These are phyloP conservation scores for Triplophysa dalaica DNA, from an alignment of 2,113 vertebrate species.

Conservation along the genomic window DNA sequence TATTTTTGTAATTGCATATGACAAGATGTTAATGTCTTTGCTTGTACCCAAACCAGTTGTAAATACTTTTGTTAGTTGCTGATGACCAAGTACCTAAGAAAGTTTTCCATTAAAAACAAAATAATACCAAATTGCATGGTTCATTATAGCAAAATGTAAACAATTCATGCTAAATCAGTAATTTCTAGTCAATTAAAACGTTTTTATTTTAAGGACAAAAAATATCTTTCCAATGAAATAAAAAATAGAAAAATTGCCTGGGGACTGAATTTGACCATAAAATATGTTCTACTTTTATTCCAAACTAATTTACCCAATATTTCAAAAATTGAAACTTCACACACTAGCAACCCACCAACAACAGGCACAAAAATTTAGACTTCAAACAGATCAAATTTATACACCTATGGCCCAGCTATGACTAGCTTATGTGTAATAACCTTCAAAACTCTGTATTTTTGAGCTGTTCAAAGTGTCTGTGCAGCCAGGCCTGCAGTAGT, in stretches of 20 bases:
- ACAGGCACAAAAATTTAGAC: too few relatives aligned
- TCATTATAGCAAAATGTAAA: neutral
- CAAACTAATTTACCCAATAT: constrained; percentile 2
- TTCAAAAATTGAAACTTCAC: neutral
- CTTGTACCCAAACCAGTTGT: neutral
- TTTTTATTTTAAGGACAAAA: neutral
- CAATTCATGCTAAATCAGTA: neutral
- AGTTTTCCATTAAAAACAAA: neutral
- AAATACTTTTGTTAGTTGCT: neutral
- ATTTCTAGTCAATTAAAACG: neutral
- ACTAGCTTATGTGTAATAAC: neutral
- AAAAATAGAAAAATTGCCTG: neutral
- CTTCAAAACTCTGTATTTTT: constrained; percentile 32
- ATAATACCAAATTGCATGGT: neutral
- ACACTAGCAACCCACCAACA: neutral
- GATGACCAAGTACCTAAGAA: neutral
- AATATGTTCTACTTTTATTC: neutral
- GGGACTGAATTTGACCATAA: neutral
- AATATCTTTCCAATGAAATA: neutral
- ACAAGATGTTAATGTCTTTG: neutral
- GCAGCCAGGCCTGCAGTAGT: constrained; percentile 77
- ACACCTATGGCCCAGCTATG: neutral
- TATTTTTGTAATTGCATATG: neutral
- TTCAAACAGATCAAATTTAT: neutral
- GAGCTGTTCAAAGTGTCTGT: constrained; percentile 27